Evolutionary conservation across 2,797 vertebrate species (phyloP).

Genomic region (Sitta carolinensis): DNA sequence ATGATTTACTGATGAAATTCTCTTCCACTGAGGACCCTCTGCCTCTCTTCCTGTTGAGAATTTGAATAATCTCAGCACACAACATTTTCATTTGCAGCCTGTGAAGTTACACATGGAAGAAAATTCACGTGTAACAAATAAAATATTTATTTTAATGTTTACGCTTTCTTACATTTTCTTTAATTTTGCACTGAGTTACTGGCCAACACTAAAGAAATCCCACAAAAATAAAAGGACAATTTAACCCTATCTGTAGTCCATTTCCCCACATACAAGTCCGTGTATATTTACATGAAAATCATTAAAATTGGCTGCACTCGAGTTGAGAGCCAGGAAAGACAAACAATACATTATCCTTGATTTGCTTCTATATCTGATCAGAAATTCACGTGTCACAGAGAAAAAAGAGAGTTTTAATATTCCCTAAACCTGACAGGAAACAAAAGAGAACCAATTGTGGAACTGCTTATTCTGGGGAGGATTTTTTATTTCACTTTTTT

Average conservation of each 20-base stretch:
- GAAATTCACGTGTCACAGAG: fast-evolving
- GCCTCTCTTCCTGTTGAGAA: background rate
- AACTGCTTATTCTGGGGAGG: background rate
- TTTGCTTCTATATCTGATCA: background rate
- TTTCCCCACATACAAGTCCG: background rate
- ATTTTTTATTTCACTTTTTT: background rate
- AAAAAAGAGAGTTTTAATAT: background rate
- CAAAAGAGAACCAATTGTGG: background rate
- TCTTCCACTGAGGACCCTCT: background rate
- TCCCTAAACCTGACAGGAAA: background rate
- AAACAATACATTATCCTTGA: background rate
- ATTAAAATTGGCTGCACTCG: background rate
- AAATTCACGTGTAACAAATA: background rate
- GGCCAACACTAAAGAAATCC: background rate
- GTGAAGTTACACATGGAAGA: background rate
- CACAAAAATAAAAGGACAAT: background rate
- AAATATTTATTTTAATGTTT: background rate
- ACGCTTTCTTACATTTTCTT: background rate
- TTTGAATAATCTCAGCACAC: background rate
- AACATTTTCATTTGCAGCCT: background rate
- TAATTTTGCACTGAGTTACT: background rate
- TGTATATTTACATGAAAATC: background rate
- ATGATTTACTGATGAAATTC: background rate
- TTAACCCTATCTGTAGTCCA: background rate
- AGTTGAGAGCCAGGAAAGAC: background rate